Percentiles rank a stretch among this genome's conserved stretches.
Conservation (phyloP, 2,113 vertebrate species). For the Xenotilapia leptura region DNA sequence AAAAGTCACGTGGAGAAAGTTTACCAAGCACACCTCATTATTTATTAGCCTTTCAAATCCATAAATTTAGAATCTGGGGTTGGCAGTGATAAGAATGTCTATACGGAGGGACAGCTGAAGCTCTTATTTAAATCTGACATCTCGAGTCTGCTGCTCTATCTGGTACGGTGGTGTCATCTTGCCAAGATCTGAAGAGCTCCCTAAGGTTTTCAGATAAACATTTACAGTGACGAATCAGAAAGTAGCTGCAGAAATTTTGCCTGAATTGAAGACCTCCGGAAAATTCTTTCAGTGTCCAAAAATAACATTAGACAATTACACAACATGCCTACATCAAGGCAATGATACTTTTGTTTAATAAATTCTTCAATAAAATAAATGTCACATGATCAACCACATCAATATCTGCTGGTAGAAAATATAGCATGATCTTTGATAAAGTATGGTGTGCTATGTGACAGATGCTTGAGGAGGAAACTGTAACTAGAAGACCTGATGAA, state of each 20-base stretch:
- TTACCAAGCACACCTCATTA: not conserved
- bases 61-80: not conserved
- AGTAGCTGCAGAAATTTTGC: not conserved
- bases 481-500: not conserved
- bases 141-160: not conserved
- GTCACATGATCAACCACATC: not conserved
- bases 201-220: not conserved
- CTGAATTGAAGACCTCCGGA: not conserved
- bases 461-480: not conserved
- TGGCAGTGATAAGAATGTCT: not conserved
- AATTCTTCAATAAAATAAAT: not conserved
- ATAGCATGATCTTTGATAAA: not conserved
- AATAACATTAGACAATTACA: not conserved
- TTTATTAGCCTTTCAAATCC: not conserved
- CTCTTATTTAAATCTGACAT: not conserved
- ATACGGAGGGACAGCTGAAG: not conserved
- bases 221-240: not conserved
- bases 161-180: not conserved
- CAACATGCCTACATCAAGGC: not conserved
- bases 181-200: not conserved
- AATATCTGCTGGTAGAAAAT: not conserved
- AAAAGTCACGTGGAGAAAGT: not conserved
- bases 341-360: not conserved
- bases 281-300: not conserved
- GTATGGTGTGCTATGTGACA: not conserved